Percentiles rank a stretch among this genome's conserved stretches.
Conservation (phyloP, 1,140 invertebrate genomes). For the Leptopilina boulardi region DNA sequence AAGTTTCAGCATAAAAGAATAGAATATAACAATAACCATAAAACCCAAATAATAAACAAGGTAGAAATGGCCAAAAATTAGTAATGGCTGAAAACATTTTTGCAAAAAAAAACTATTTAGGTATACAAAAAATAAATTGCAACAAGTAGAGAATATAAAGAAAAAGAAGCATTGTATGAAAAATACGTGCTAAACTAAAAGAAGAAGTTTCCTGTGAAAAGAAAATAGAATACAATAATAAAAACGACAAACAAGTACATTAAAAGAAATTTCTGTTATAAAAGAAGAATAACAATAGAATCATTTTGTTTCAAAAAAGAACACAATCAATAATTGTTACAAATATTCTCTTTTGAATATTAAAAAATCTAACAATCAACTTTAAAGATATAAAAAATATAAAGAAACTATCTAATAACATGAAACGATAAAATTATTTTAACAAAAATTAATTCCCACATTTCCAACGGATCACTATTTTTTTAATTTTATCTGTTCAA, state of each 20-base stretch:
- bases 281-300: not conserved
- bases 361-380: not conserved
- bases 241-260: not conserved
- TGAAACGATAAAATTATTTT: not conserved
- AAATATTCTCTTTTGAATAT: not conserved
- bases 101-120: not conserved
- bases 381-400: not conserved
- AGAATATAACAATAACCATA: not conserved
- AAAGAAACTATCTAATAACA: not conserved
- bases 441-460: too few relatives aligned
- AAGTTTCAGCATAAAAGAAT: not conserved
- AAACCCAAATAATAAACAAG: not conserved
- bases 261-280: not conserved
- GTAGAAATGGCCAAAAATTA: not conserved
- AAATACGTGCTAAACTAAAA: slow-evolving; percentile 9
- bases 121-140: not conserved
- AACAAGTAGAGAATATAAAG: not conserved
- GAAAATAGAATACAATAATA: not conserved
- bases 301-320: not conserved
- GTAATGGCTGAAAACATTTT: not conserved
- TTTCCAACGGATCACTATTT: too few relatives aligned
- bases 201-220: not conserved
- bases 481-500: too few relatives aligned
- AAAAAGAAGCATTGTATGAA: not conserved
- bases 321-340: not conserved